A percentile compares a stretch with the other conserved stretches of the same genome.
Evolutionary conservation across 2,888 invertebrate genomes (phyloP).

Genomic region (Acanthosepion lycidas): DNA sequence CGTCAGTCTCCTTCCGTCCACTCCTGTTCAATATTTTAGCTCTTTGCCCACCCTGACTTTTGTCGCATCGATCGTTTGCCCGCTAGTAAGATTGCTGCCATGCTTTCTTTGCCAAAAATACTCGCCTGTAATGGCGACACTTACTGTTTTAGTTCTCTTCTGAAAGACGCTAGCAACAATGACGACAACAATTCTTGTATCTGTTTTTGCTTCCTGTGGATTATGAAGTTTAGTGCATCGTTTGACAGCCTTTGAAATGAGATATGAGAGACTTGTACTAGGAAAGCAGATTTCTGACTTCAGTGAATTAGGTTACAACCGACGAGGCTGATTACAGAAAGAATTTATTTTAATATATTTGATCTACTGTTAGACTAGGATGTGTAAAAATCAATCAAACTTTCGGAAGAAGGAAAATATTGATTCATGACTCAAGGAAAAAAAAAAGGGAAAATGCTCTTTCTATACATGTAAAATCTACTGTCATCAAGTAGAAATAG

Average conservation of each 20-base stretch:
- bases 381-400: no score
- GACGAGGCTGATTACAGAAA: no score
- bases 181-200: neutral
- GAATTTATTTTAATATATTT: no score
- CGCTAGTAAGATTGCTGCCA: neutral
- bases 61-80: neutral
- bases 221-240: neutral
- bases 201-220: neutral
- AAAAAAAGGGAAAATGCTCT: no score
- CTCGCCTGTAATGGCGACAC: neutral
- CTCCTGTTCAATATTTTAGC: neutral
- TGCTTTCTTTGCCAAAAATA: neutral
- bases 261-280: neutral
- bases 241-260: neutral
- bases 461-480: no score
- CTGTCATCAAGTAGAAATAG: no score
- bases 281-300: neutral
- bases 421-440: no score
- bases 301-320: neutral
- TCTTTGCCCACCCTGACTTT: neutral
- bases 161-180: neutral
- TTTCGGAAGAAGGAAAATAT: no score
- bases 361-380: no score
- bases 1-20: neutral
- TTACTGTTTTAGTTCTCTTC: neutral